Base-by-base conservation (phyloP, 2,113 vertebrate species). In the Orientallactaga bullata region DNA sequence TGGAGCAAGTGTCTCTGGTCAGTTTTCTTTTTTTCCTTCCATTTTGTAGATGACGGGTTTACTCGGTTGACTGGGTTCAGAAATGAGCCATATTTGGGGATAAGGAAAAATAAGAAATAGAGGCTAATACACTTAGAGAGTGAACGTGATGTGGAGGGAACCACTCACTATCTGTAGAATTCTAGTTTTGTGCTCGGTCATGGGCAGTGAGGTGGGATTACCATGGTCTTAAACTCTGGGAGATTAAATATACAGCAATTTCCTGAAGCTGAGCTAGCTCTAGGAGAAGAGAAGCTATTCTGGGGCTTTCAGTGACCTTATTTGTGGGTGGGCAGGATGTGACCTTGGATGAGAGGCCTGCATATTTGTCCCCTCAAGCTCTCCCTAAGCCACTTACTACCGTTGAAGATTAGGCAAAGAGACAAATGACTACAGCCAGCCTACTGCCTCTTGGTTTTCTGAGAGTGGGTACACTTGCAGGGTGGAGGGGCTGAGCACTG, bases 221-320 rank as follows among this genome's bases (percentile, higher is more conserved):
- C 81, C 81, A 86, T 72, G 77, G 80, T 72, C 60, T 85, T 92
- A 79, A 91, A n/a, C 58, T 93, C 73, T 79, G n/a, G 65, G 73
- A 87, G 93, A 95, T 95, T 94, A 96, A 95, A 93, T 79, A 73
- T 28, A 85, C 65, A 94, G 91, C 89, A 93, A 39, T 95, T 97
- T 96, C 93, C 95, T 95, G 93, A 94, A 93, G 76, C 68, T 0
- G 16, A 89, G 32, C 87, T 96, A 97, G 94, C 86, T 95, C 89
- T 87, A 89, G 76, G 77, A 89, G 91, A 81, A 95, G 72, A 96
- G 72, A 94, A 93, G 84, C 87, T 96, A 76, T 96, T 94, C 89
- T 71, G 72, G 76, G 84, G 28, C 81, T 72, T 84, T 79, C 77
- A 81, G 80, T 72, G 93, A 92, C 95, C 84, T 85, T 66, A 81